Evolutionary conservation across 2,113 vertebrate species (phyloP).

Genomic region (Glaucidium brasilianum): DNA sequence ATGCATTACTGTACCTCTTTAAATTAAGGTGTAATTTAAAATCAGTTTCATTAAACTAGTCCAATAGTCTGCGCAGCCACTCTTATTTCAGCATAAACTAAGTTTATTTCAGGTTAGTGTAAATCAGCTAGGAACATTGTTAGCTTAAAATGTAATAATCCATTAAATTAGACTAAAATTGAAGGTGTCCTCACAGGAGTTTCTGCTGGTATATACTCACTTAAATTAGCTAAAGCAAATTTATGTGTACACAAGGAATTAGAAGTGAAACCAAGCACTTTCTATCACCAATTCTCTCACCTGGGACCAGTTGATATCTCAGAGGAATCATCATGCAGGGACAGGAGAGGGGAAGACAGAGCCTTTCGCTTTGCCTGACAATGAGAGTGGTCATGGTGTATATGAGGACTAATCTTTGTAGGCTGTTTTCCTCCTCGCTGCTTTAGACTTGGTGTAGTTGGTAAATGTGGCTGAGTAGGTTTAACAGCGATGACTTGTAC

Average conservation of each 20-base stretch:
- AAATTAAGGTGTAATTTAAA: conserved; percentile 43
- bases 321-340: not conserved
- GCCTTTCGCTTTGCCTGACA: not conserved
- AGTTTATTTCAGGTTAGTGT: conserved; percentile 21
- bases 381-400: fast-evolving
- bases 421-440: not conserved
- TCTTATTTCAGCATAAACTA: not conserved
- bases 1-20: not conserved
- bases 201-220: not conserved
- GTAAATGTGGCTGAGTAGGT: not conserved
- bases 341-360: not conserved
- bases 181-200: not conserved
- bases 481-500: not conserved
- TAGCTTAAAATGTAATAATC: conserved; percentile 38
- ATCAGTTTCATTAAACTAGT: conserved; percentile 18
- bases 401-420: not conserved
- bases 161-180: conserved; percentile 23
- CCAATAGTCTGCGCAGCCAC: not conserved
- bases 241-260: not conserved
- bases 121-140: conserved; percentile 24
- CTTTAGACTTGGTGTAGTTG: not conserved
- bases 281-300: not conserved
- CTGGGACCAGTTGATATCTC: fast-evolving
- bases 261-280: not conserved
- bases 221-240: not conserved